These are phyloP conservation scores for Aphidius colemani DNA, from an alignment of 2,888 invertebrate species.

Conservation along the genomic window DNA sequence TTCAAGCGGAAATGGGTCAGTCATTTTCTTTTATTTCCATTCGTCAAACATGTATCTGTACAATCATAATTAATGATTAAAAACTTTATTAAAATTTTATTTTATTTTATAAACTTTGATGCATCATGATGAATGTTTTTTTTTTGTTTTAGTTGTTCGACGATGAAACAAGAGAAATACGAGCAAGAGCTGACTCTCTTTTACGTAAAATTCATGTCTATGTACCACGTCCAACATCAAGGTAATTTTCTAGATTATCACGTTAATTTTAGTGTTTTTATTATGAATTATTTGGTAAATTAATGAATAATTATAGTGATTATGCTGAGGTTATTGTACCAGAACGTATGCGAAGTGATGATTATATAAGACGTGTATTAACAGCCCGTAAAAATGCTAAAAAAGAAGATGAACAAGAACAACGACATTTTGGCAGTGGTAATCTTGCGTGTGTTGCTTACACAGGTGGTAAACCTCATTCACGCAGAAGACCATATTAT, in stretches of 20 bases:
- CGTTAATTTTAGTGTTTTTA: neutral
- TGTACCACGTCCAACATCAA: slow-evolving; percentile 71
- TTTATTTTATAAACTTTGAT: too few relatives aligned
- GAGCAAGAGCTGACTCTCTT: slow-evolving; percentile 76
- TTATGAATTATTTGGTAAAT: neutral
- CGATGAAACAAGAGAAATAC: slow-evolving; percentile 81
- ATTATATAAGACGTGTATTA: slow-evolving; percentile 73
- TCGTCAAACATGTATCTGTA: neutral
- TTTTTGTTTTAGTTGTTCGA: slow-evolving; percentile 72
- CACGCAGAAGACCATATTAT: slow-evolving; percentile 74
- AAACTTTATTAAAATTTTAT: neutral
- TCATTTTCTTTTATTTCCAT: neutral
- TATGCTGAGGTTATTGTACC: slow-evolving; percentile 62
- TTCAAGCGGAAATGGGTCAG: slow-evolving; percentile 23
- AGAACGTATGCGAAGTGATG: slow-evolving; percentile 68
- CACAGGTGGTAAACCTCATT: slow-evolving; percentile 79
- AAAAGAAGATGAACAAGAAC: slow-evolving; percentile 65
- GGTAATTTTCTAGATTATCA: slow-evolving; percentile 59
- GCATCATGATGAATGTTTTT: too few relatives aligned
- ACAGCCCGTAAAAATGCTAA: slow-evolving; percentile 69
- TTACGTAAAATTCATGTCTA: slow-evolving; percentile 77
- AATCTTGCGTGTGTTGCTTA: slow-evolving; percentile 84
- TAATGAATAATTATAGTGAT: slow-evolving; percentile 59
- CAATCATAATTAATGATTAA: neutral
- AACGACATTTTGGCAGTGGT: slow-evolving; percentile 68